Percentiles rank a stretch among this genome's conserved stretches.
phyloP scores from a whole-genome alignment of 2,797 vertebrate species.

The Hipposideros larvatus region DNA sequence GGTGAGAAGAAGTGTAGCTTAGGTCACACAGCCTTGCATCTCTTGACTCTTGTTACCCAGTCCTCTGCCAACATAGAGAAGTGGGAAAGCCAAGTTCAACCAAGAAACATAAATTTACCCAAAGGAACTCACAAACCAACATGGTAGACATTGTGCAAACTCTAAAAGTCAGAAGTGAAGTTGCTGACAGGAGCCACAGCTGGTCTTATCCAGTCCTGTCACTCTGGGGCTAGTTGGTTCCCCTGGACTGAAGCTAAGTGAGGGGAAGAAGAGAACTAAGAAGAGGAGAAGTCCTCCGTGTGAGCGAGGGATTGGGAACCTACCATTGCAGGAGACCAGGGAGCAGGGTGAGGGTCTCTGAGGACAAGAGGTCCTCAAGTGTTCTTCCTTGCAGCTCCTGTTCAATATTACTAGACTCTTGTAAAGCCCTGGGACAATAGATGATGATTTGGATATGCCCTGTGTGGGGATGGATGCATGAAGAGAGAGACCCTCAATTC shows the following conservation, averaged over 20 bases:
- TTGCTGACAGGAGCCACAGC: not conserved
- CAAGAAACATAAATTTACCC: not conserved
- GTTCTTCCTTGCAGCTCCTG: not conserved
- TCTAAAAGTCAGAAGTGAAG: not conserved
- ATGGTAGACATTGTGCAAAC: not conserved
- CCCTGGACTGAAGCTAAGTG: not conserved
- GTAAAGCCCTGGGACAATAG: not conserved
- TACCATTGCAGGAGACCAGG: not conserved
- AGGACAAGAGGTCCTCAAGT: not conserved
- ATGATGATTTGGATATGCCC: not conserved
- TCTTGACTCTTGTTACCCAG: not conserved
- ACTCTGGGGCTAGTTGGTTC: not conserved
- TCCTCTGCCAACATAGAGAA: not conserved
- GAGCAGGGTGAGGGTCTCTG: not conserved
- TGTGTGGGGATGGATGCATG: not conserved
- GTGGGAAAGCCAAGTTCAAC: not conserved
- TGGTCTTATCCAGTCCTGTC: not conserved
- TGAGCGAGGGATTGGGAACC: not conserved
- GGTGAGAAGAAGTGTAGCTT: not conserved
- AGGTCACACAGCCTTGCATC: not conserved
- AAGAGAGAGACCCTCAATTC: not conserved
- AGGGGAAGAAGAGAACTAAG: not conserved
- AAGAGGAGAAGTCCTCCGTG: not conserved
- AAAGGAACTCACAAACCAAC: not conserved
- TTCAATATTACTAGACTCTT: not conserved